Evolutionary conservation across 2,797 vertebrate species (phyloP).

Genomic region (Meda fulgida): DNA sequence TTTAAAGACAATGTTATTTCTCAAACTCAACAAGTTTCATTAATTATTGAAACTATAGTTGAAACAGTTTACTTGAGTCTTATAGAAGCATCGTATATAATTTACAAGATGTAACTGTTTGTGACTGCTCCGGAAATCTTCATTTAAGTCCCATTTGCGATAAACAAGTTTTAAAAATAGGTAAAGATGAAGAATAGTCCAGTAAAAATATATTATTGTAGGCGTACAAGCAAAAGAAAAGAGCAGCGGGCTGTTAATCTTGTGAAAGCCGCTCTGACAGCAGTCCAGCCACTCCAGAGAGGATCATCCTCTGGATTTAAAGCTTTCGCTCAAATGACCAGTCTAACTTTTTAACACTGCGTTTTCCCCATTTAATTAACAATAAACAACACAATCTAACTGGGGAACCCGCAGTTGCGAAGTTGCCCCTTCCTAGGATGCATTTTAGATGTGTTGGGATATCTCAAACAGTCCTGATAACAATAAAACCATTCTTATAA

Average conservation of each 20-base stretch:
- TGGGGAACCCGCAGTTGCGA: background rate
- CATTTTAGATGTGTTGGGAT: background rate
- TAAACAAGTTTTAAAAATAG: background rate
- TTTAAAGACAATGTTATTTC: background rate
- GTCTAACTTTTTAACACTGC: slow-evolving; percentile 57
- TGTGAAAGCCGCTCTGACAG: slow-evolving; percentile 72
- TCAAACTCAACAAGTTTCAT: background rate
- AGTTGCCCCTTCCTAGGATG: too few relatives aligned
- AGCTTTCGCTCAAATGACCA: slow-evolving; percentile 37
- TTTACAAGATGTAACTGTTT: background rate
- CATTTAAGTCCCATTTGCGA: background rate
- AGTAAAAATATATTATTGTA: background rate
- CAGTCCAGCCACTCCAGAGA: slow-evolving; percentile 56
- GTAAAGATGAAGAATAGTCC: background rate
- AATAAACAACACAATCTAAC: background rate
- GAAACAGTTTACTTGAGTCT: background rate
- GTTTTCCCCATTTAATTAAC: background rate
- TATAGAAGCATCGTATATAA: background rate
- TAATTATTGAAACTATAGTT: background rate
- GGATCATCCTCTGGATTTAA: slow-evolving; percentile 70
- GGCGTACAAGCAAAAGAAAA: slow-evolving; percentile 65
- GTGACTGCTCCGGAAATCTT: background rate
- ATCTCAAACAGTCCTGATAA: background rate
- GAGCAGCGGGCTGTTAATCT: slow-evolving; percentile 79
- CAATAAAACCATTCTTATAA: background rate